Evolutionary conservation across 2,797 vertebrate genomes (phyloP).

Genomic region (Melanotaenia parkinsoni): DNA sequence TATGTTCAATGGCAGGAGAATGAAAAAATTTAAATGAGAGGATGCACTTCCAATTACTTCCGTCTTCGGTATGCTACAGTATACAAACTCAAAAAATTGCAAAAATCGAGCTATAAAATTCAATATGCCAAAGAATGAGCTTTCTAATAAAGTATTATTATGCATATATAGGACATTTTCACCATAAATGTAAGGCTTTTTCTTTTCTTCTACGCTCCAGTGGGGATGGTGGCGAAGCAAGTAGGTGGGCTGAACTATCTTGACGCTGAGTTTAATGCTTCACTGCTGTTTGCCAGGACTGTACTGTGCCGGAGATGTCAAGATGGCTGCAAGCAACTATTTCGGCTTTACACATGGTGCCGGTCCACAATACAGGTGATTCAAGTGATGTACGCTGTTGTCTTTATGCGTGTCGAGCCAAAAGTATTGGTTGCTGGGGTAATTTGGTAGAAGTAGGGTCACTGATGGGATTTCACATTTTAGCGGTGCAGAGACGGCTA

Average conservation of each 20-base stretch:
- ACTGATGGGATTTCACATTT: slow-evolving; percentile 4
- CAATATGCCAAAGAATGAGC: background rate
- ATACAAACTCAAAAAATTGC: background rate
- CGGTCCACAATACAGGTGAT: slow-evolving; percentile 87
- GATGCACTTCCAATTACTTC: slow-evolving; percentile 15
- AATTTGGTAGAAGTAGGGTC: background rate
- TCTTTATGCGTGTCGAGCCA: slow-evolving; percentile 18
- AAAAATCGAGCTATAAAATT: background rate
- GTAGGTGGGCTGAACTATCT: slow-evolving; percentile 54
- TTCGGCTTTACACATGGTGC: slow-evolving; percentile 82
- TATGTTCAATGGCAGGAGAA: slow-evolving; percentile 2
- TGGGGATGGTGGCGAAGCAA: background rate
- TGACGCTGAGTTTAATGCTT: slow-evolving; percentile 16
- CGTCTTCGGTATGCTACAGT: background rate
- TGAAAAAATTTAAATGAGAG: slow-evolving; percentile 12
- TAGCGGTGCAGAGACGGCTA: slow-evolving; percentile 32
- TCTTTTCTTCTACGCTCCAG: slow-evolving; percentile 14
- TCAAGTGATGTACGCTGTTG: slow-evolving; percentile 18
- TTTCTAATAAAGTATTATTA: background rate
- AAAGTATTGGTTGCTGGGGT: background rate
- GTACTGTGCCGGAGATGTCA: slow-evolving; percentile 74
- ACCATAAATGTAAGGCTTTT: background rate
- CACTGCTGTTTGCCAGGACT: slow-evolving; percentile 35
- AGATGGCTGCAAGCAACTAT: slow-evolving; percentile 89
- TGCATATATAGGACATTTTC: background rate